Conservation (phyloP, 2,113 vertebrate species). For the Oenanthe oenanthe region DNA sequence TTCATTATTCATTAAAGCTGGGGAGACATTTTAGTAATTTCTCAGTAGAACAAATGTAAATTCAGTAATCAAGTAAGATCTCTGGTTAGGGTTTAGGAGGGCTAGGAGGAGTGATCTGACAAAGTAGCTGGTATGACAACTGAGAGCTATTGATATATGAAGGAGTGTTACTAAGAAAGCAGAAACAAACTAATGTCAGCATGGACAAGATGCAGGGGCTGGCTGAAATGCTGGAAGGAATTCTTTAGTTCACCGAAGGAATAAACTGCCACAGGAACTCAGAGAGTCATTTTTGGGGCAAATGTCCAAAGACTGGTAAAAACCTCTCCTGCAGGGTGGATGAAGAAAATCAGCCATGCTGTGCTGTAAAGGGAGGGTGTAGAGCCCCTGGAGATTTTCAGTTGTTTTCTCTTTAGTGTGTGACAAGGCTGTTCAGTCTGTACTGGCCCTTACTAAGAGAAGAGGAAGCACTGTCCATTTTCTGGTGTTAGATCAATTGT, state of each 20-base stretch:
- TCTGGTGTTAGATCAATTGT: not conserved
- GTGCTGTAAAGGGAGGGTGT: not conserved
- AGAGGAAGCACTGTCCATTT: not conserved
- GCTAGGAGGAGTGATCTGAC: not conserved
- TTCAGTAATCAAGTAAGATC: slow-evolving; percentile 1
- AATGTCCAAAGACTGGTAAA: not conserved
- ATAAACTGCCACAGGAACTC: not conserved
- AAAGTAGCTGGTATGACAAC: not conserved
- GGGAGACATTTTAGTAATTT: slow-evolving; percentile 41
- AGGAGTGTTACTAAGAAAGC: not conserved
- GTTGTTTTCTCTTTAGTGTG: not conserved
- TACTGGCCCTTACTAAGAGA: not conserved
- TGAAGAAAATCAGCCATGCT: not conserved
- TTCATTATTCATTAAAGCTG: slow-evolving; percentile 55
- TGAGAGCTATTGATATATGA: not conserved
- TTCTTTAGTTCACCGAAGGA: not conserved
- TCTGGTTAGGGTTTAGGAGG: not conserved
- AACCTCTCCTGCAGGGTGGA: not conserved
- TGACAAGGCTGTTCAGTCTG: not conserved
- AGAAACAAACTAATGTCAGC: not conserved
- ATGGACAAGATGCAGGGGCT: not conserved
- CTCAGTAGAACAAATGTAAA: not conserved
- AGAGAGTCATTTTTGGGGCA: not conserved
- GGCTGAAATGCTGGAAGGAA: not conserved
- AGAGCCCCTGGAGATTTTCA: not conserved